phyloP scores from a whole-genome alignment of 2,888 invertebrate species.

The Andrena chrysosceles region DNA sequence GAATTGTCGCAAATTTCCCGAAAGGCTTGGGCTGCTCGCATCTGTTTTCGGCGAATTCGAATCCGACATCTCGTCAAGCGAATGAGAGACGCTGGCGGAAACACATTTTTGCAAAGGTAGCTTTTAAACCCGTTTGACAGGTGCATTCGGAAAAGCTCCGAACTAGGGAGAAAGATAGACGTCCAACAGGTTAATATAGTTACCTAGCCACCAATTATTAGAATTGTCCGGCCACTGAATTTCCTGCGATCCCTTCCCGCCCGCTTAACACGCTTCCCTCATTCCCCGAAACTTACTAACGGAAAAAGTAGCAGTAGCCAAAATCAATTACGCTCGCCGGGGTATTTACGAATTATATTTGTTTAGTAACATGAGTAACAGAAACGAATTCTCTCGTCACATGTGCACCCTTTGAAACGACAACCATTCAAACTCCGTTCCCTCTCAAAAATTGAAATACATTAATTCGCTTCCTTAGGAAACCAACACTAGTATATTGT shows the following conservation, averaged over 20 bases:
- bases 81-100: conserved; percentile 64
- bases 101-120: conserved; percentile 66
- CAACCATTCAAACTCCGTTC: neutral
- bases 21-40: conserved; percentile 86
- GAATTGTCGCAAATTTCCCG: conserved; percentile 89
- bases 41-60: conserved; percentile 82
- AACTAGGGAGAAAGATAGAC: conserved; percentile 31
- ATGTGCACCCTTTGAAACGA: neutral
- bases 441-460: neutral
- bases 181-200: conserved; percentile 59
- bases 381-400: neutral
- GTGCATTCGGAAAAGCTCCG: conserved; percentile 64
- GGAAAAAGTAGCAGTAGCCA: neutral
- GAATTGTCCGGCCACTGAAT: conserved; percentile 12
- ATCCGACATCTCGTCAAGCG: conserved; percentile 79
- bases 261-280: neutral
- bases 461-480: neutral
- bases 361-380: neutral
- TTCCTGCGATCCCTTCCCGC: conserved; percentile 12
- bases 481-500: neutral
- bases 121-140: conserved; percentile 65
- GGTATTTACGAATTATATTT: neutral
- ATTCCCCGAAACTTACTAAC: neutral
- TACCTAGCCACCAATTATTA: conserved; percentile 38
- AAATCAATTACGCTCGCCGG: neutral